Evolutionary conservation across 1,140 invertebrate genomes (phyloP).

Genomic region (Littorina saxatilis): DNA sequence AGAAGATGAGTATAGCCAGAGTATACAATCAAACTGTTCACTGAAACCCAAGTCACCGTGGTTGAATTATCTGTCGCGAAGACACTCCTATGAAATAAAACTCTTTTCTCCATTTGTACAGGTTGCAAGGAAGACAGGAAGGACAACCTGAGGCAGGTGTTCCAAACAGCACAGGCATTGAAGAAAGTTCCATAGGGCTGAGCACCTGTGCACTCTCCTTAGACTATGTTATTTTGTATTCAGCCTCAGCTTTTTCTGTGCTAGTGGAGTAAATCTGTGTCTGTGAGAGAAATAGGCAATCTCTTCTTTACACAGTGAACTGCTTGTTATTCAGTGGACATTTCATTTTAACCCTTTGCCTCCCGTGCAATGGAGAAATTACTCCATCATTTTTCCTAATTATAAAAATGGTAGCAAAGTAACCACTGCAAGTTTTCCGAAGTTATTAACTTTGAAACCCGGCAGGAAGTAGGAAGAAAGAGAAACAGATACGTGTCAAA

Average conservation of each 20-base stretch:
- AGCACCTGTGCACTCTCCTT: not conserved
- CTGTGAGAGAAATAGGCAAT: too few species aligned
- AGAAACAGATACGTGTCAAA: too few species aligned
- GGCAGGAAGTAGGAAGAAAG: too few species aligned
- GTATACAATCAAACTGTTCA: not conserved
- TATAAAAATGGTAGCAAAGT: too few species aligned
- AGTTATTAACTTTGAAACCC: too few species aligned
- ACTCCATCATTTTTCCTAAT: too few species aligned
- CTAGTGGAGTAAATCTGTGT: too few species aligned
- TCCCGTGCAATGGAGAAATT: not conserved
- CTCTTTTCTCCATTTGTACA: not conserved
- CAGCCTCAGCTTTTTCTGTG: not conserved
- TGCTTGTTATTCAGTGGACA: too few species aligned
- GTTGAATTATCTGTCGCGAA: too few species aligned
- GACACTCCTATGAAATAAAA: too few species aligned
- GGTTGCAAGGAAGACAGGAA: slow-evolving; percentile 18
- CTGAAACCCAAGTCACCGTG: not conserved
- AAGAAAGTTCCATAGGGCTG: slow-evolving; percentile 7
- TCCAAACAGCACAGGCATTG: slow-evolving; percentile 17
- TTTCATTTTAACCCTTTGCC: not conserved
- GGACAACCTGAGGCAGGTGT: slow-evolving; percentile 8
- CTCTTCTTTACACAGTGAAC: too few species aligned
- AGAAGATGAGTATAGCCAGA: not conserved
- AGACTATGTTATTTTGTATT: not conserved
- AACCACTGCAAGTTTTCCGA: too few species aligned